Evolutionary conservation across 2,888 invertebrate genomes (phyloP).

Genomic region (Gandaritis pyraliata): DNA sequence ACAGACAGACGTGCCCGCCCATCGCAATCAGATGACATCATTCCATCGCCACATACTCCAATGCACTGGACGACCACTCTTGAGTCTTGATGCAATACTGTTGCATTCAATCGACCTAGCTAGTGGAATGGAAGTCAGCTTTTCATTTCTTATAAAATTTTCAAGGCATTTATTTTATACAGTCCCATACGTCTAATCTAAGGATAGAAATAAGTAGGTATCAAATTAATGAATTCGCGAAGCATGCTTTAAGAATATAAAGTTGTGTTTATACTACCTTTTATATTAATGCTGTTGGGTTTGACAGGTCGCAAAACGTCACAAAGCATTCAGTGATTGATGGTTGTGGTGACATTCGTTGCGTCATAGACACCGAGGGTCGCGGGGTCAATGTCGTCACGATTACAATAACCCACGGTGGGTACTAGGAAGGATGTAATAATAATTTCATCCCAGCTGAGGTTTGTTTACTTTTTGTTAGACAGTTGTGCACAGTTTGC

Average conservation of each 20-base stretch:
- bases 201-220: background rate
- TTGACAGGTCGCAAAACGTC: slow-evolving; percentile 70
- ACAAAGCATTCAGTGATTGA: slow-evolving; percentile 75
- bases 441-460: slow-evolving; percentile 53
- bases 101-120: slow-evolving; percentile 38
- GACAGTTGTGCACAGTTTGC: slow-evolving; percentile 23
- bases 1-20: slow-evolving; percentile 65
- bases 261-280: background rate
- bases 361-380: slow-evolving; percentile 68
- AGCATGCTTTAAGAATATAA: background rate
- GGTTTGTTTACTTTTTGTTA: slow-evolving; percentile 38
- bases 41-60: slow-evolving; percentile 51
- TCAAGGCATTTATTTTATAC: slow-evolving; percentile 4
- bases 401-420: slow-evolving; percentile 64
- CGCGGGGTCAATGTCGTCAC: slow-evolving; percentile 78
- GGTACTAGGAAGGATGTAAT: slow-evolving; percentile 50
- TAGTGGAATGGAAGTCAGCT: slow-evolving; percentile 21
- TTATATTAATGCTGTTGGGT: slow-evolving; percentile 36
- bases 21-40: slow-evolving; percentile 77
- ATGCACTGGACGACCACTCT: slow-evolving; percentile 48
- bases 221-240: background rate
- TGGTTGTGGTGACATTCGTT: slow-evolving; percentile 75
- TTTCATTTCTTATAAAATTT: slow-evolving; percentile 11
- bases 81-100: slow-evolving; percentile 46
- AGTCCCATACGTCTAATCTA: background rate